These are phyloP conservation scores for Achatina immaculata DNA, from an alignment of 1,140 invertebrate species.

Conservation along the genomic window DNA sequence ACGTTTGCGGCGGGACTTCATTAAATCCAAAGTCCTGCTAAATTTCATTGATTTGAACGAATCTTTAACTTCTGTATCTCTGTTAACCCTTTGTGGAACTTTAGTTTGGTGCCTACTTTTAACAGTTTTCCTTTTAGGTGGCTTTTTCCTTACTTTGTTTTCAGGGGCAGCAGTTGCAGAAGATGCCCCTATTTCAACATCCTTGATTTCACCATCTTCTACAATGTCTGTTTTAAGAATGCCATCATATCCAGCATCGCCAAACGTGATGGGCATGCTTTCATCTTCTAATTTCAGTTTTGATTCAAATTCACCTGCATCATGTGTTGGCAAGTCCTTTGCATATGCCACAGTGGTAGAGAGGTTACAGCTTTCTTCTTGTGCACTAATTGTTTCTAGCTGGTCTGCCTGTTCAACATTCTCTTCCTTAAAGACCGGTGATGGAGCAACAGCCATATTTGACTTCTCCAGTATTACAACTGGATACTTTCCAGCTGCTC, in stretches of 20 bases:
- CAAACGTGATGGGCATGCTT: too few species aligned
- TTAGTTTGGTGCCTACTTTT: slow-evolving; percentile 33
- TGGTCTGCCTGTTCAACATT: not conserved
- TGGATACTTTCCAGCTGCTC: slow-evolving; percentile 8
- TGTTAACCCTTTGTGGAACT: slow-evolving; percentile 16
- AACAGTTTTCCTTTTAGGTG: slow-evolving; percentile 13
- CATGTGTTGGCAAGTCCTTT: not conserved
- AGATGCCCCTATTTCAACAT: not conserved
- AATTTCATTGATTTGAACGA: slow-evolving; percentile 48
- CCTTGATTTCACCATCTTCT: slow-evolving; percentile 25
- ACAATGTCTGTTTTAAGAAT: not conserved
- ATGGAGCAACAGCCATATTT: not conserved
- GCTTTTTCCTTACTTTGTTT: slow-evolving; percentile 6
- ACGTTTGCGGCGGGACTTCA: slow-evolving; percentile 22
- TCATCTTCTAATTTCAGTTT: not conserved
- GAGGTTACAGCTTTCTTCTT: not conserved
- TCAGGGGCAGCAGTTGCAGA: not conserved
- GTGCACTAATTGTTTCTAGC: not conserved
- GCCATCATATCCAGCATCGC: not conserved
- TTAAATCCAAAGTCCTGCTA: slow-evolving; percentile 40
- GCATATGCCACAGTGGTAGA: not conserved
- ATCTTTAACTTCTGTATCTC: slow-evolving; percentile 34
- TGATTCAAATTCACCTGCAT: not conserved
- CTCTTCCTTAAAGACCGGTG: slow-evolving; percentile 2
- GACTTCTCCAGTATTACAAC: slow-evolving; percentile 33